phyloP scores from a whole-genome alignment of 2,888 invertebrate genomes.

The Eupithecia exiguata region DNA sequence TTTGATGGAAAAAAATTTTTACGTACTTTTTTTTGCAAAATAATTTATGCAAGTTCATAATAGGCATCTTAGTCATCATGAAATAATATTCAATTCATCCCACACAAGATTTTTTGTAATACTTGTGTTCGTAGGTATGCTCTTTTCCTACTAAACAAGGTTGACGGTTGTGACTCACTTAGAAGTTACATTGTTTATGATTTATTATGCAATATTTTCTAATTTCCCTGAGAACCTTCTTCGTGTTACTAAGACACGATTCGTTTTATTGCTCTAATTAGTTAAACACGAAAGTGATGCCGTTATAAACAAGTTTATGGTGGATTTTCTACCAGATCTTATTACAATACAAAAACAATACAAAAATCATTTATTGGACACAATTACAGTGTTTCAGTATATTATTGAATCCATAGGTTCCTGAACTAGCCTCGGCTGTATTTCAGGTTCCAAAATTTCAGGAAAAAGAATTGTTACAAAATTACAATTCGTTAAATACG shows the following conservation, averaged over 20 bases:
- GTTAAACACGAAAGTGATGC: conserved; percentile 5
- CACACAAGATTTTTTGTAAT: neutral
- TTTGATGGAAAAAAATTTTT: neutral
- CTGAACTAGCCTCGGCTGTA: no score
- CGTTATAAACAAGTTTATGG: neutral
- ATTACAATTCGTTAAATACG: no score
- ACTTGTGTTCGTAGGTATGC: no score
- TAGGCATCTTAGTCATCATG: neutral
- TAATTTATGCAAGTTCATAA: neutral
- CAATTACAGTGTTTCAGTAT: no score
- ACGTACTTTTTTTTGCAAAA: neutral
- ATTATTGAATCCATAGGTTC: no score
- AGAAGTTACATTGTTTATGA: neutral
- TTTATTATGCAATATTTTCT: neutral
- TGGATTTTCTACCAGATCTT: no score
- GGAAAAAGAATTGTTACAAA: no score
- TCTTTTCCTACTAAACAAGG: neutral
- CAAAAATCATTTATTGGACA: no score
- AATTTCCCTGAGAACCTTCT: conserved; percentile 19
- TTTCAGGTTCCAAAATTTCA: no score
- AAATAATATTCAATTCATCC: neutral
- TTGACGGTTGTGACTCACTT: neutral
- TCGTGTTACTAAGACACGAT: conserved; percentile 15
- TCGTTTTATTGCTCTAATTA: conserved; percentile 13
- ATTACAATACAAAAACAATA: no score